A percentile compares a stretch with the other conserved stretches of the same genome.
Evolutionary conservation across 1,140 invertebrate genomes (phyloP).

Genomic region (Centruroides sculpturatus): DNA sequence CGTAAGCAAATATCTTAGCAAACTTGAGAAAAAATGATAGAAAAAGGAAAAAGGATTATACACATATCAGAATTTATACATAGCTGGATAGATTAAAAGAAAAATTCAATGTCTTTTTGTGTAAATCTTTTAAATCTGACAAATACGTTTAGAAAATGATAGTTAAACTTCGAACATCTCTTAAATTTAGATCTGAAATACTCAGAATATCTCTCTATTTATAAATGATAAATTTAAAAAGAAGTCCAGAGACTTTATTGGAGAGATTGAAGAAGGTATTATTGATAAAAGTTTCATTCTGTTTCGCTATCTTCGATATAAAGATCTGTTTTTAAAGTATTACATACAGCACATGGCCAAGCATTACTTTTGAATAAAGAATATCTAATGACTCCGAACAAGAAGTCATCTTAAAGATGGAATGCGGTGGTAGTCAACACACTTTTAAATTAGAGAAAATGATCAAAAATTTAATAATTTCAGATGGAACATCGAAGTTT

Average conservation of each 20-base stretch:
- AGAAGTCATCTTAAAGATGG: constrained; percentile 99
- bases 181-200: constrained; percentile 95
- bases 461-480: constrained; percentile 99
- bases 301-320: constrained; percentile 96
- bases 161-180: constrained; percentile 97
- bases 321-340: constrained; percentile 98
- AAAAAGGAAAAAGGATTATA: constrained; percentile 55
- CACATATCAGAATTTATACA: constrained; percentile 94
- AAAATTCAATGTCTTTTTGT: constrained; percentile 90
- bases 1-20: constrained; percentile 78
- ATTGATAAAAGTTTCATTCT: constrained; percentile 98
- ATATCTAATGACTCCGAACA: constrained; percentile 98
- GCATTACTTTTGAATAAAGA: constrained; percentile 84
- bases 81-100: constrained; percentile 94
- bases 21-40: constrained; percentile 85
- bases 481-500: constrained; percentile 96
- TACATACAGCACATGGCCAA: constrained; percentile 99
- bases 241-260: constrained; percentile 87
- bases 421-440: constrained; percentile 99
- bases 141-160: constrained; percentile 78
- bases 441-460: constrained; percentile 98
- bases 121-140: constrained; percentile 87
- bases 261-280: constrained; percentile 92
- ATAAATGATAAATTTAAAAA: constrained; percentile 98
- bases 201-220: constrained; percentile 91